A percentile compares a stretch with the other conserved stretches of the same genome.
Evolutionary conservation across 1,140 invertebrate genomes (phyloP).

Genomic region (Geopemphigus sp.): DNA sequence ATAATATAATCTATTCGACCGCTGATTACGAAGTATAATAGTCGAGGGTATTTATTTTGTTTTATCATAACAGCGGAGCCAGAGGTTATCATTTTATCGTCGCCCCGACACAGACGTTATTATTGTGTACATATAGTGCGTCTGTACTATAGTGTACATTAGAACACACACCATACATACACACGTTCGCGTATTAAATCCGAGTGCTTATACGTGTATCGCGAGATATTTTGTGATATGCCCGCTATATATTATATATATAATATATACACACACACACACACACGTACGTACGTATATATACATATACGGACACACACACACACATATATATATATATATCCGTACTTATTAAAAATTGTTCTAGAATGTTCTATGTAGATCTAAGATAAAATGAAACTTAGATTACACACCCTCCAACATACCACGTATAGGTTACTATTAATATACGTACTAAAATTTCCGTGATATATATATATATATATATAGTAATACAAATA

Average conservation of each 20-base stretch:
- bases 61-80: slow-evolving; percentile 1
- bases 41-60: slow-evolving; percentile 13
- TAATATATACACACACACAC: too few species aligned
- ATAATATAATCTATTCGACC: not conserved
- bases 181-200: not conserved
- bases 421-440: not conserved
- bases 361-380: slow-evolving; percentile 2
- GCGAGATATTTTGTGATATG: slow-evolving; percentile 18
- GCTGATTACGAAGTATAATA: not conserved
- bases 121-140: not conserved
- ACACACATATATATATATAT: not conserved
- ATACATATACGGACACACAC: too few species aligned
- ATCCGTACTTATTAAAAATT: not conserved
- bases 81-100: slow-evolving; percentile 30
- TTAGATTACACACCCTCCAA: not conserved
- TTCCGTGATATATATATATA: too few species aligned
- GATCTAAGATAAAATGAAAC: not conserved
- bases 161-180: not conserved
- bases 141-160: not conserved
- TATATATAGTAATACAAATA: too few species aligned
- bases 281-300: too few species aligned
- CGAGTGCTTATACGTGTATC: slow-evolving; percentile 33
- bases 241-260: not conserved
- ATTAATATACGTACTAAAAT: too few species aligned
- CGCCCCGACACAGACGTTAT: not conserved